Evolutionary conservation across 2,113 vertebrate genomes (phyloP).

Genomic region (Sinosuthora webbiana): DNA sequence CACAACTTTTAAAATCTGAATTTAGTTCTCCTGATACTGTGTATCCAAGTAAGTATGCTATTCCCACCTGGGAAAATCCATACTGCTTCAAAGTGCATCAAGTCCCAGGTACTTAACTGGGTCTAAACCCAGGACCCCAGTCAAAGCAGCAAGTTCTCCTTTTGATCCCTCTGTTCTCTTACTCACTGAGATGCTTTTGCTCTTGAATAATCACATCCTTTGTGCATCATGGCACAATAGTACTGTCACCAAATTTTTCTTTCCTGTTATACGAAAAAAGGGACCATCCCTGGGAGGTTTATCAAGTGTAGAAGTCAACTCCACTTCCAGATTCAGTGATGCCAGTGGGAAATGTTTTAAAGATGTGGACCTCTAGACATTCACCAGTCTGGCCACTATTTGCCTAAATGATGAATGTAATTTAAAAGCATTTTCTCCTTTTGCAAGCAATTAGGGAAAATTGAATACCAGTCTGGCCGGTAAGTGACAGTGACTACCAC

Average conservation of each 20-base stretch:
- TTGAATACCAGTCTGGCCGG: background rate
- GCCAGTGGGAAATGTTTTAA: background rate
- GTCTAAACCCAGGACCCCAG: background rate
- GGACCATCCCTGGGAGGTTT: background rate
- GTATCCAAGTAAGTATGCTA: background rate
- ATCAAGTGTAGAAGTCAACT: background rate
- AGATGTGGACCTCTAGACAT: background rate
- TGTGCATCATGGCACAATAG: background rate
- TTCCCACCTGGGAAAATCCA: background rate
- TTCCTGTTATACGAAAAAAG: background rate
- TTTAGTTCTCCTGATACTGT: background rate
- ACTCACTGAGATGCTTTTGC: background rate
- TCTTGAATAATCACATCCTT: background rate
- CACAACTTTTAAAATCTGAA: background rate
- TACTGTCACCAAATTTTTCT: background rate
- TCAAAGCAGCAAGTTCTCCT: background rate
- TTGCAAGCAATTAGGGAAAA: background rate
- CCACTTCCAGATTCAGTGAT: background rate
- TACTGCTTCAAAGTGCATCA: background rate
- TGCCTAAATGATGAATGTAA: background rate
- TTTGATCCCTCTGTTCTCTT: background rate
- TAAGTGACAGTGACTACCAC: background rate
- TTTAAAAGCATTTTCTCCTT: background rate
- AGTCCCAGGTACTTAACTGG: background rate
- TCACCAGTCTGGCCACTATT: background rate